Evolutionary conservation across 1,140 invertebrate species (phyloP).

Genomic region (Bombus turneri): DNA sequence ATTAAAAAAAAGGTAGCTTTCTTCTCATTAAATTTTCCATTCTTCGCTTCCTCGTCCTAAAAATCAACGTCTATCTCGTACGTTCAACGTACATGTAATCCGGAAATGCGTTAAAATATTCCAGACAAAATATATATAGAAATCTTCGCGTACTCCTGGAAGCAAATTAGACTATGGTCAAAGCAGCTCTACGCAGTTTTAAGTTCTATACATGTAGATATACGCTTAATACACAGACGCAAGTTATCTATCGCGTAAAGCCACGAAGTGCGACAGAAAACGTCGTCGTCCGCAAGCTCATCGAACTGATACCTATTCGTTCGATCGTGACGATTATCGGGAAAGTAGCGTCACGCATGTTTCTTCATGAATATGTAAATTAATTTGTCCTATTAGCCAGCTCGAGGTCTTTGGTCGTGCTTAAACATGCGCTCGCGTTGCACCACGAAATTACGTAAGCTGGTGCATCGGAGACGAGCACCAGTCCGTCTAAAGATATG

Average conservation of each 20-base stretch:
- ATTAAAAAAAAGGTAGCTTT: background rate
- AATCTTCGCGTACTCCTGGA: no score
- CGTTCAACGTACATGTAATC: no score
- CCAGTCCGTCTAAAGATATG: slow-evolving; percentile 75
- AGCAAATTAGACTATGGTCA: no score
- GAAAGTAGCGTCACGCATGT: slow-evolving; percentile 1
- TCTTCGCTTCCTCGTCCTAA: background rate
- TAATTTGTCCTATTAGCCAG: slow-evolving; percentile 48
- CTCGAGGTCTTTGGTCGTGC: background rate
- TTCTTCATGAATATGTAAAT: slow-evolving; percentile 35
- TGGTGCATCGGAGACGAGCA: slow-evolving; percentile 19
- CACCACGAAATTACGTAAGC: slow-evolving; percentile 59
- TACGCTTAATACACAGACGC: background rate
- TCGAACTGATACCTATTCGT: background rate
- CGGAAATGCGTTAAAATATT: no score
- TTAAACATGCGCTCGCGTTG: slow-evolving; percentile 33
- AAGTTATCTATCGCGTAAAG: background rate
- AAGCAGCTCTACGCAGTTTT: no score
- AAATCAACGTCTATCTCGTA: no score
- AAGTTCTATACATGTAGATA: background rate
- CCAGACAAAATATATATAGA: no score
- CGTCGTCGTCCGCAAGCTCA: background rate
- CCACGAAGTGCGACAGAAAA: background rate
- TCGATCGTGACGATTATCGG: background rate
- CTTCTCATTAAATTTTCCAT: background rate